Evolutionary conservation across 2,113 vertebrate species (phyloP).

Genomic region (Strix uralensis): DNA sequence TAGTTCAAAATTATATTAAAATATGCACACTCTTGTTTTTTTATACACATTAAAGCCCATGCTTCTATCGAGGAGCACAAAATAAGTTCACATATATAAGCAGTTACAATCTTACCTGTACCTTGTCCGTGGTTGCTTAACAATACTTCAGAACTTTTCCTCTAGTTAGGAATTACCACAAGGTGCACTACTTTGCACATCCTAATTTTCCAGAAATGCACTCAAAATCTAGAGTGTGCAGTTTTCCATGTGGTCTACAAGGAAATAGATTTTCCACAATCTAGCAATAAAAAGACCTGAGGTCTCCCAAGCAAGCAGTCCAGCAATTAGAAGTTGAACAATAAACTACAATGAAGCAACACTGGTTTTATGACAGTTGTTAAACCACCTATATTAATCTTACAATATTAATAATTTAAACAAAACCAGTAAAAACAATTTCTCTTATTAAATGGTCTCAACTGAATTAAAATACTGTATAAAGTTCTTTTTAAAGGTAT

Average conservation of each 20-base stretch:
- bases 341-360: background rate
- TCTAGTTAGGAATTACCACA: background rate
- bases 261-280: background rate
- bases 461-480: slow-evolving; percentile 26
- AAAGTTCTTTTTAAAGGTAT: slow-evolving; percentile 2
- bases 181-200: background rate
- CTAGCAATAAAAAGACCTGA: background rate
- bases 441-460: background rate
- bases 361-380: slow-evolving; percentile 7
- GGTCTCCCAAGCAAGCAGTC: background rate
- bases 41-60: background rate
- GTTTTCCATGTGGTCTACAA: background rate
- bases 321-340: background rate
- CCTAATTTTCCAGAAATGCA: background rate
- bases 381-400: background rate
- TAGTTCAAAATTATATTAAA: background rate
- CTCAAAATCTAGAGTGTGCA: background rate
- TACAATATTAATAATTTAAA: slow-evolving; percentile 29
- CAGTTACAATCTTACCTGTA: background rate
- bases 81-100: background rate
- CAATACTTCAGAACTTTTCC: background rate
- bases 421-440: background rate
- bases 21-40: background rate
- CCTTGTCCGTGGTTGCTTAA: background rate
- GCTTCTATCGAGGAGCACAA: background rate